phyloP scores from a whole-genome alignment of 2,888 invertebrate genomes.

The Amphimallon solstitiale region DNA sequence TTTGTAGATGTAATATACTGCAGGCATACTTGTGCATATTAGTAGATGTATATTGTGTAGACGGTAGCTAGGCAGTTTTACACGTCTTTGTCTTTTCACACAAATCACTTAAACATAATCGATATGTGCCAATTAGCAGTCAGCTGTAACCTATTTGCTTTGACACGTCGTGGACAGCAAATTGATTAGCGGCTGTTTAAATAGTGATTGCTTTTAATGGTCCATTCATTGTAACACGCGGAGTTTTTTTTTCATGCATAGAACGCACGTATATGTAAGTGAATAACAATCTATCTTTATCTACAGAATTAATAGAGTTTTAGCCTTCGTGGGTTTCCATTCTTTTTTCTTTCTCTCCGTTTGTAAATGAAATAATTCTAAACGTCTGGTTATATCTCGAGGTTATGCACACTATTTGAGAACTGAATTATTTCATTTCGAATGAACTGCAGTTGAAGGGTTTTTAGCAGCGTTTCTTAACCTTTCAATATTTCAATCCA shows the following conservation, averaged over 20 bases:
- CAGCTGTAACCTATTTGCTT: conserved; percentile 39
- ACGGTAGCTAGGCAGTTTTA: conserved; percentile 13
- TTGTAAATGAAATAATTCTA: not conserved
- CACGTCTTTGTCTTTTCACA: conserved; percentile 27
- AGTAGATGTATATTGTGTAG: not conserved
- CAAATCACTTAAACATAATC: conserved; percentile 36
- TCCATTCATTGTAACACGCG: not conserved
- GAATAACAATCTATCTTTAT: not conserved
- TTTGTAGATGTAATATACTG: too few relatives aligned
- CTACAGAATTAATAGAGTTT: not conserved
- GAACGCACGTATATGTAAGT: not conserved
- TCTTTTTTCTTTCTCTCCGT: not conserved
- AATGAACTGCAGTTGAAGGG: too few relatives aligned
- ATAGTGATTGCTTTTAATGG: conserved; percentile 31
- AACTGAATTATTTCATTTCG: too few relatives aligned
- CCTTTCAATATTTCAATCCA: too few relatives aligned
- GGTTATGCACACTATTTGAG: not conserved
- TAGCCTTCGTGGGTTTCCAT: not conserved
- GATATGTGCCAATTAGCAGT: conserved; percentile 40
- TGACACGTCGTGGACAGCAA: conserved; percentile 39
- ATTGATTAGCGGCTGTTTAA: conserved; percentile 39
- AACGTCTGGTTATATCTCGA: not conserved
- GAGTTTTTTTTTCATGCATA: conserved; percentile 11
- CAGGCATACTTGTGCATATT: too few relatives aligned
- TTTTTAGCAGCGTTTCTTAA: too few relatives aligned